Percentiles rank a stretch among this genome's conserved stretches.
Evolutionary conservation across 2,797 vertebrate genomes (phyloP).

Genomic region (Arctocebus calabarensis): DNA sequence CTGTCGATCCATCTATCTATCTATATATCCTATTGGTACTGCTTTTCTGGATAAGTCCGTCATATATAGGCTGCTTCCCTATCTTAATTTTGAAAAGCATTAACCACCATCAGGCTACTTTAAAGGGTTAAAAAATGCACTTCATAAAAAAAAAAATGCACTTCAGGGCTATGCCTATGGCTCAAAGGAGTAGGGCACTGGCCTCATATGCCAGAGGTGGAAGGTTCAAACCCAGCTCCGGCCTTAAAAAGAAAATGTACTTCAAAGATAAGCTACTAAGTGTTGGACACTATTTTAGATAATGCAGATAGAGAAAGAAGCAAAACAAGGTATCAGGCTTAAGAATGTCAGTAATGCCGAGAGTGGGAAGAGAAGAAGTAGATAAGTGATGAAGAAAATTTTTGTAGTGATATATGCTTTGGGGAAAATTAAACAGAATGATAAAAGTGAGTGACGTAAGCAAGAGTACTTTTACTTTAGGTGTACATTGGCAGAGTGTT

Average conservation of each 20-base stretch:
- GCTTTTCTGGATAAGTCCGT: not conserved
- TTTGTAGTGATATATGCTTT: not conserved
- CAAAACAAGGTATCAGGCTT: not conserved
- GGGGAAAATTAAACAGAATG: slow-evolving; percentile 2
- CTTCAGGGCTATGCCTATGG: too few species aligned
- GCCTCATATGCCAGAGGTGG: too few species aligned
- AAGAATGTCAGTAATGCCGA: not conserved
- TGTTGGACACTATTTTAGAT: not conserved
- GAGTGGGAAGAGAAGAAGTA: not conserved
- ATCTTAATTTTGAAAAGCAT: slow-evolving; percentile 1
- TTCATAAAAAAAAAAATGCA: too few species aligned
- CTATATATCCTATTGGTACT: not conserved
- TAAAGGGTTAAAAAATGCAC: not conserved
- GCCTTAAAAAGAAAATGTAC: not conserved
- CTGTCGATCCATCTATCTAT: not conserved
- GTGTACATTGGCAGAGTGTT: not conserved
- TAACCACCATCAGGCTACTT: not conserved
- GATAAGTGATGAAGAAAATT: not conserved
- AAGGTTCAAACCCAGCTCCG: too few species aligned
- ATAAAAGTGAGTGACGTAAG: not conserved
- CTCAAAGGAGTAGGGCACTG: too few species aligned
- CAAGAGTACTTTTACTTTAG: not conserved
- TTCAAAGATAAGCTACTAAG: not conserved
- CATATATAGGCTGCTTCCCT: not conserved
- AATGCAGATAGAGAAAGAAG: not conserved